phyloP scores from a whole-genome alignment of 1,140 invertebrate species.

The Batillaria attramentaria region DNA sequence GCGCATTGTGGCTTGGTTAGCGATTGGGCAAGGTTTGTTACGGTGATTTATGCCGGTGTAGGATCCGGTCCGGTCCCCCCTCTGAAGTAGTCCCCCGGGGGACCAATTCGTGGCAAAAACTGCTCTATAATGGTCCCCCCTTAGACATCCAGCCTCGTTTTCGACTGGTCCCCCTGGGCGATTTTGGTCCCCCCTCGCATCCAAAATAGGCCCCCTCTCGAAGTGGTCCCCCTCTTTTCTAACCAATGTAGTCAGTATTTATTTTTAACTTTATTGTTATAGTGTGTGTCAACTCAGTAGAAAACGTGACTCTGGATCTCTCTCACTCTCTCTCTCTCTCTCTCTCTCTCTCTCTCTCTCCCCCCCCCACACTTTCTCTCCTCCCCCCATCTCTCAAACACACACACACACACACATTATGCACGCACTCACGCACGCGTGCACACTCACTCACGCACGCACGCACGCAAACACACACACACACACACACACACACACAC shows the following conservation, averaged over 20 bases:
- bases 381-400: neutral
- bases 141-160: too few species aligned
- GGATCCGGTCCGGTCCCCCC: too few species aligned
- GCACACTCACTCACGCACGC: neutral
- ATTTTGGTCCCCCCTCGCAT: too few species aligned
- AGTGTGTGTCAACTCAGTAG: neutral
- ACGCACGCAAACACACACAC: neutral
- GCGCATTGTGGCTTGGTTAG: too few species aligned
- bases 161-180: too few species aligned
- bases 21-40: too few species aligned
- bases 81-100: too few species aligned
- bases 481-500: slow-evolving; percentile 5
- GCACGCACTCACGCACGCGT: neutral
- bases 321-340: neutral
- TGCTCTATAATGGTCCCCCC: too few species aligned
- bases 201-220: too few species aligned
- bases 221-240: too few species aligned
- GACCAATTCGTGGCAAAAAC: too few species aligned
- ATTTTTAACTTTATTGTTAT: neutral
- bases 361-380: neutral
- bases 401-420: neutral
- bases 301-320: neutral
- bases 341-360: neutral
- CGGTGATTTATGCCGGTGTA: too few species aligned
- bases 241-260: neutral